phyloP scores from a whole-genome alignment of 2,888 invertebrate genomes.

The Caenorhabditis japonica region DNA sequence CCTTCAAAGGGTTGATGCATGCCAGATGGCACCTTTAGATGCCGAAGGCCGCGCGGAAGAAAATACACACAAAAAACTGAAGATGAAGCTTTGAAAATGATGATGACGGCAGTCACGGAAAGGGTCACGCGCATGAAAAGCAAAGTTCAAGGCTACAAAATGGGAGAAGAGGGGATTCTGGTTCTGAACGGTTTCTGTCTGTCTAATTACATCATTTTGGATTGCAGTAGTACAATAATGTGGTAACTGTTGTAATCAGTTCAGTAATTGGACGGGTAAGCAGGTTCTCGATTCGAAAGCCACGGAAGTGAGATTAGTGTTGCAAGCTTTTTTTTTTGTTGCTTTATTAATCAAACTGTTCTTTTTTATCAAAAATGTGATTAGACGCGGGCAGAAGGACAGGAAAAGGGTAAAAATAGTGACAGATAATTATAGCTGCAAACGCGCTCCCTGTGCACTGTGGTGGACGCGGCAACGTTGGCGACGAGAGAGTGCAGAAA shows the following conservation, averaged over 20 bases:
- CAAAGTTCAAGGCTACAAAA: conserved; percentile 31
- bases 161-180: conserved; percentile 6
- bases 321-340: too few relatives aligned
- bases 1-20: conserved; percentile 48
- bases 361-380: too few relatives aligned
- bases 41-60: conserved; percentile 9
- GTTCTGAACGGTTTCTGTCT: conserved; percentile 36
- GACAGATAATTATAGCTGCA: too few relatives aligned
- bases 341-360: too few relatives aligned
- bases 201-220: conserved; percentile 15
- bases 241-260: conserved; percentile 30
- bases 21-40: conserved; percentile 33
- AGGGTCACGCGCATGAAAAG: not conserved
- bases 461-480: too few relatives aligned
- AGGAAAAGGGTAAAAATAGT: too few relatives aligned
- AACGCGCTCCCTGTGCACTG: too few relatives aligned
- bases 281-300: conserved; percentile 40
- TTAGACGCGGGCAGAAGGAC: too few relatives aligned
- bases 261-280: conserved; percentile 1
- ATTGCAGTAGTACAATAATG: conserved; percentile 10
- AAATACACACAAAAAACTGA: conserved; percentile 16
- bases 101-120: conserved; percentile 18
- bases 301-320: too few relatives aligned
- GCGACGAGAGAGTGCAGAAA: too few relatives aligned
- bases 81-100: conserved; percentile 11